Evolutionary conservation across 2,888 invertebrate species (phyloP), one percentile per base, ranked within the genome.

Genomic region (Therioaphis trifolii): DNA sequence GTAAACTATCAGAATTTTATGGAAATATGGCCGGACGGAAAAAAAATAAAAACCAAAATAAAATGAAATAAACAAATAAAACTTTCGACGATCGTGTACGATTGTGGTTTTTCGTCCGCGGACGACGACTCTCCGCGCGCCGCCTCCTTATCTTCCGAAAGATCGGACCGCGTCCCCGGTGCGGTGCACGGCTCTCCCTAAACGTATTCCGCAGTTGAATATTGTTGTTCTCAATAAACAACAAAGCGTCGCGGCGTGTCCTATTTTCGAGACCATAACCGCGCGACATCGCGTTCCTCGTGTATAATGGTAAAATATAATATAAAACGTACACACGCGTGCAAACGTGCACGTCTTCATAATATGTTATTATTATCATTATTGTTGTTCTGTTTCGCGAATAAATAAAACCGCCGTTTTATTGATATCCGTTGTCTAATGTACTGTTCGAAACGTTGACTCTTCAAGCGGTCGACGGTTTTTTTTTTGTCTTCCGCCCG

Each of bases 1-100:
- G 52, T 55, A 72, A 72, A 72, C 52, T 72, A 52, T 72, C 35
- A 21, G 21, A 12, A 12, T 55, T 55, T 15, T 55, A 74, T 55
- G 35, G 55, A 74, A 55, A 74, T 74, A 55, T 55, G 15, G 9
- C 35, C 29, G 11, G n/a, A n/a, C n/a, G n/a, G n/a, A n/a, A n/a
- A n/a, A n/a, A n/a, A n/a, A n/a, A n/a, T n/a, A n/a, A n/a, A n/a
- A n/a, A n/a, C n/a, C n/a, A n/a, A n/a, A n/a, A n/a, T n/a, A n/a
- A n/a, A n/a, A n/a, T n/a, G n/a, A n/a, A n/a, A n/a, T n/a, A n/a
- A n/a, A n/a, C 18, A 75, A 11, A 75, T 43, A 58, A 58, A 75
- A 58, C 74, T 18, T 15, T 35, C 24, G 24, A 40, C 58, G 40
- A 55, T 74, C 24, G 74, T 18, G 15, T 24, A 4, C 0, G 4